Conservation (phyloP, 1,140 invertebrate species). For the Pseudobourletiella spinata region DNA sequence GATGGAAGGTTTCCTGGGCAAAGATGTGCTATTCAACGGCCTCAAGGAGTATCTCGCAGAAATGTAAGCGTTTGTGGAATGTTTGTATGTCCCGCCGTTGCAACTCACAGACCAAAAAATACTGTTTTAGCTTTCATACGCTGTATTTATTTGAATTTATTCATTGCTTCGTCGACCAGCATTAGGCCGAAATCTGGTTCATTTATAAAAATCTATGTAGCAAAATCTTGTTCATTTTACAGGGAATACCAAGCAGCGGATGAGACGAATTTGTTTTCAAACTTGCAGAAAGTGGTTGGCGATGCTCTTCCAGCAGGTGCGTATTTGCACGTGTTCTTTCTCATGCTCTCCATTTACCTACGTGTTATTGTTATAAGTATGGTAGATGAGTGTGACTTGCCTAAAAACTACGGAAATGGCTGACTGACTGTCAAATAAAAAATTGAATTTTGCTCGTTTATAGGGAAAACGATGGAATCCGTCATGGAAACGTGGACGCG, state of each 20-base stretch:
- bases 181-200: too few relatives aligned
- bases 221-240: slow-evolving; percentile 38
- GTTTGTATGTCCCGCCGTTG: neutral
- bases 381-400: too few relatives aligned
- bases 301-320: slow-evolving; percentile 38
- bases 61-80: slow-evolving; percentile 10
- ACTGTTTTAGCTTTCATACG: too few relatives aligned
- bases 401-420: too few relatives aligned
- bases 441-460: too few relatives aligned
- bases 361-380: too few relatives aligned
- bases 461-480: slow-evolving; percentile 54
- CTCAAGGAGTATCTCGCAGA: slow-evolving; percentile 36
- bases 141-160: too few relatives aligned
- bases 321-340: too few relatives aligned
- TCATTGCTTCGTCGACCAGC: too few relatives aligned
- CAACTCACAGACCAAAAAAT: slow-evolving; percentile 40
- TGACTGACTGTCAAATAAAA: too few relatives aligned
- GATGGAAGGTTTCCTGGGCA: slow-evolving; percentile 46
- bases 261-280: slow-evolving; percentile 77
- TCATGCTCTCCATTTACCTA: too few relatives aligned
- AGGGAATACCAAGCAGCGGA: slow-evolving; percentile 65
- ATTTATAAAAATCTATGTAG: too few relatives aligned
- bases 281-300: slow-evolving; percentile 61
- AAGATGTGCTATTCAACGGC: slow-evolving; percentile 43
- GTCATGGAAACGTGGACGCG: slow-evolving; percentile 89